Conservation (phyloP, 2,113 vertebrate genomes). For the Chionis minor region DNA sequence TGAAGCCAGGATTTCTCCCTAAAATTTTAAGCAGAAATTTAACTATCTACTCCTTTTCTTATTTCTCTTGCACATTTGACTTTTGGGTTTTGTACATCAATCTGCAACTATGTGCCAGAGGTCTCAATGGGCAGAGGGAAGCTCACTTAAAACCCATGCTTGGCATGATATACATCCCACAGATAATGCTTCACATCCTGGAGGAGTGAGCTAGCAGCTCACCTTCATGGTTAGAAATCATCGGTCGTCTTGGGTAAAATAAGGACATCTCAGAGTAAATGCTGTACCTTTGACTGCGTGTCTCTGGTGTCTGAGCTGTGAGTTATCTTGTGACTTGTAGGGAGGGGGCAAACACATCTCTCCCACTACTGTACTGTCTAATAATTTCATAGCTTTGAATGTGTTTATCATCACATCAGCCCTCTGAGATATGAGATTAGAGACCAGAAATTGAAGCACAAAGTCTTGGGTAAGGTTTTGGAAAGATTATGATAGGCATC, state of each 20-base stretch:
- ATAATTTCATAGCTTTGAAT: neutral
- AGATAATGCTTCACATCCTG: neutral
- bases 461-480: neutral
- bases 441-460: neutral
- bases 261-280: too few relatives aligned
- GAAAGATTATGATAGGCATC: neutral
- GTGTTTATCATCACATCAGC: neutral
- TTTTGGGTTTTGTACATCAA: neutral
- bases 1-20: neutral
- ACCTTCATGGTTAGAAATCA: fast-evolving
- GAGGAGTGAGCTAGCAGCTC: neutral
- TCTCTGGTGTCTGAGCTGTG: neutral
- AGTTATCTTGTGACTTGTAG: neutral
- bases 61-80: fast-evolving
- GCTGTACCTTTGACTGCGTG: neutral
- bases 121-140: fast-evolving
- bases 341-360: neutral
- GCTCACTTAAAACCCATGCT: neutral
- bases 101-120: fast-evolving
- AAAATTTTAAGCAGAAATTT: neutral
- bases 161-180: neutral
- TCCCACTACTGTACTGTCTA: neutral
- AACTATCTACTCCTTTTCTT: neutral
- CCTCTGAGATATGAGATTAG: neutral
- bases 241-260: neutral